Base-by-base conservation (phyloP, 2,113 vertebrate genomes). In the Prinia subflava region DNA sequence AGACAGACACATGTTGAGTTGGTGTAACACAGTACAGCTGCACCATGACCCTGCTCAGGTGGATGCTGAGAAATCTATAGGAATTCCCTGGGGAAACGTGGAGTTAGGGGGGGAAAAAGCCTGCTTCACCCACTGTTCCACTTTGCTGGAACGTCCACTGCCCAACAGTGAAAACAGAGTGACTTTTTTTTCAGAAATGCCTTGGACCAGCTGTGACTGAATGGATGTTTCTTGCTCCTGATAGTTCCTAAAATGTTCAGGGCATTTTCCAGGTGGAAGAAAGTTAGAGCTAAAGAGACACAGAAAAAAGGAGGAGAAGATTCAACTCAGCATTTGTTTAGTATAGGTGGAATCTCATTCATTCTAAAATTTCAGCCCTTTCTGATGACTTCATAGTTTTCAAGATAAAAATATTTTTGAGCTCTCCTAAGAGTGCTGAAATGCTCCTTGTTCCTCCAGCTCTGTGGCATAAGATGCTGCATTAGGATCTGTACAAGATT, bases 41-140 rank as follows among this genome's bases (percentile, higher is more conserved):
- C 46, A 69, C 84, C 62, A 7, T 44, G 37, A 35, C 25, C 56
- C 78, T 68, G 39, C 22, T 59, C 78, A 62, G 8, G 62, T 78
- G 60, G 83, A 59, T 50, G 39, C 33, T 92, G 41, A 86, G 83
- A 83, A 69, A 68, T 35, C 27, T 63, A 21, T 14, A 68, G n/a
- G 28, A 75, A 68, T 87, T 92, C 41, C 31, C 73, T 64, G 11
- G 20, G 65, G 19, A 94, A 95, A 79, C 15, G 42, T 39, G 13
- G n/a, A 67, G 21, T 0, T 46, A 30, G 4, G 2, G 23, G 5
- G 21, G 4, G 1, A 27, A 18, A 15, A 31, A 11, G 15, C 7
- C 25, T n/a, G 3, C 17, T 67, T n/a, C 35, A 47, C 19, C 47
- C 33, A 30, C 33, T 37, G 15, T 57, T 87, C 20, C 22, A 13